These are phyloP conservation scores for Coluber constrictor DNA, from an alignment of 2,797 vertebrate genomes.

Conservation along the genomic window DNA sequence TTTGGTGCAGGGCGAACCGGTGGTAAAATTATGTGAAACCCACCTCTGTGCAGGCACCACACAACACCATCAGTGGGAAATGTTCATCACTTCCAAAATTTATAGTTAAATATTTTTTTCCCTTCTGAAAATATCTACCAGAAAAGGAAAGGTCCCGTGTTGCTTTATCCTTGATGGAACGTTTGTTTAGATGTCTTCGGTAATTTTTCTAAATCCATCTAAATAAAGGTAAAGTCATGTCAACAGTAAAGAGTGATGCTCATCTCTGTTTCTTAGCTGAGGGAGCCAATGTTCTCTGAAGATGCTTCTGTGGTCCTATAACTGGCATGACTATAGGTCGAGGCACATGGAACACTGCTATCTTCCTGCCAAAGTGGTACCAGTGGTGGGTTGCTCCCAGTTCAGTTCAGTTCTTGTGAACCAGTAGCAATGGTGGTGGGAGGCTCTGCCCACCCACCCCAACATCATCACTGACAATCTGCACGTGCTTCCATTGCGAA, in stretches of 20 bases:
- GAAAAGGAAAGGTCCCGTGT: neutral
- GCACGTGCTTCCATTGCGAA: too few species aligned
- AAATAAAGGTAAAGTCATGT: too few species aligned
- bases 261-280: neutral
- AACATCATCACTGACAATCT: too few species aligned
- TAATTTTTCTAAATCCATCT: neutral
- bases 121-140: neutral
- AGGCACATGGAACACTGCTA: neutral
- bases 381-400: too few species aligned
- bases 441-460: too few species aligned
- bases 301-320: neutral
- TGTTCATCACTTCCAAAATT: constrained; percentile 9
- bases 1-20: too few species aligned
- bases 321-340: neutral
- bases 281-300: neutral
- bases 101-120: neutral
- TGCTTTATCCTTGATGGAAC: neutral
- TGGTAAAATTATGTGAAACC: too few species aligned
- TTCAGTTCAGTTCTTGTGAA: too few species aligned
- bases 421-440: too few species aligned
- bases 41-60: neutral
- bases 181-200: neutral
- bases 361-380: neutral
- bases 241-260: neutral
- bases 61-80: constrained; percentile 28